phyloP scores from a whole-genome alignment of 2,888 invertebrate genomes.

The Chalcis sispes region DNA sequence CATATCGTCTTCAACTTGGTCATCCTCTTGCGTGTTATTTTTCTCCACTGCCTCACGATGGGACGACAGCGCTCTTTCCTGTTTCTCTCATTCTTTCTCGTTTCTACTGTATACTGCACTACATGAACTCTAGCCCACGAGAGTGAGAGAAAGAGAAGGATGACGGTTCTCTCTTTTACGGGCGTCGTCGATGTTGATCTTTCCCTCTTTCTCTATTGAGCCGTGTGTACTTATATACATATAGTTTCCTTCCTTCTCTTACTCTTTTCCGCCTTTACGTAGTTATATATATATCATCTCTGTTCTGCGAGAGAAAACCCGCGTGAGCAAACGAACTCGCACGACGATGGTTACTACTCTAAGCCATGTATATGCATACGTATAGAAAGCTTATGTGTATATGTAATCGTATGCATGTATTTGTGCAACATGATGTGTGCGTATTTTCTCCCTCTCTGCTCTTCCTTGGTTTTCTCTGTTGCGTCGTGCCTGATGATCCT shows the following conservation, averaged over 20 bases:
- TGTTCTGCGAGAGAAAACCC: background rate
- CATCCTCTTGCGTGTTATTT: background rate
- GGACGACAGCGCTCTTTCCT: background rate
- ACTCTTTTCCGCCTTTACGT: background rate
- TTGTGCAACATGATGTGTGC: background rate
- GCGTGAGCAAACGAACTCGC: background rate
- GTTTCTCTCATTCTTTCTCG: background rate
- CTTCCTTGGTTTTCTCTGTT: constrained; percentile 15
- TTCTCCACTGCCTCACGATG: background rate
- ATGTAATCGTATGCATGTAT: background rate
- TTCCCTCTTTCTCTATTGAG: constrained; percentile 31
- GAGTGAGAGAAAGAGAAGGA: background rate
- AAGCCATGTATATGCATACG: no score
- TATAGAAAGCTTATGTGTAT: background rate
- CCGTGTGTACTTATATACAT: background rate
- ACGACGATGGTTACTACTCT: background rate
- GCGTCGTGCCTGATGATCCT: background rate
- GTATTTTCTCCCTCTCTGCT: background rate
- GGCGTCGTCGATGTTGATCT: constrained; percentile 51
- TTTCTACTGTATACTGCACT: background rate
- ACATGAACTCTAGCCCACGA: background rate
- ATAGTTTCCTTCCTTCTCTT: background rate
- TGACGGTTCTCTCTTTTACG: constrained; percentile 14
- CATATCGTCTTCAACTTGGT: background rate
- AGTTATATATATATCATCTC: background rate